phyloP scores from a whole-genome alignment of 1,140 invertebrate species.

The Pygmarrhopalites habei region DNA sequence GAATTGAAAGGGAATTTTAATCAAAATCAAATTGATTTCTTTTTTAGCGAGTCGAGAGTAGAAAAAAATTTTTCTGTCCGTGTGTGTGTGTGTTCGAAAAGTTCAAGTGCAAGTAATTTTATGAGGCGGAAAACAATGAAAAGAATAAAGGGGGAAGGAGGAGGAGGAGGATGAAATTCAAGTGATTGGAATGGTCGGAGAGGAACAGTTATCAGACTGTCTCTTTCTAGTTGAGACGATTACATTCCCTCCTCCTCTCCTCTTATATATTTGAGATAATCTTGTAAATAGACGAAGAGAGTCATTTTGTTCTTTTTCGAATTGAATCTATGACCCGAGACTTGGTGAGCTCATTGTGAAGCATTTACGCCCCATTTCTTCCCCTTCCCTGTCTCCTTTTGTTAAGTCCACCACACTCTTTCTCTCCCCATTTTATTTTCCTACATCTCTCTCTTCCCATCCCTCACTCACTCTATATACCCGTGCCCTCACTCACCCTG shows the following conservation, averaged over 20 bases:
- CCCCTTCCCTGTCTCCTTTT: constrained; percentile 23
- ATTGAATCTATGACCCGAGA: constrained; percentile 27
- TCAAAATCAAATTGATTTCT: too few relatives aligned
- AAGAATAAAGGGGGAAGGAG: background rate
- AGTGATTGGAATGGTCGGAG: constrained; percentile 16
- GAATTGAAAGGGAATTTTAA: too few relatives aligned
- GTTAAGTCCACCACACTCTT: constrained; percentile 5
- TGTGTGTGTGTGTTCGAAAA: too few relatives aligned
- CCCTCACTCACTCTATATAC: too few relatives aligned
- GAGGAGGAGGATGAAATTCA: too few relatives aligned
- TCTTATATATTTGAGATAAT: constrained; percentile 32
- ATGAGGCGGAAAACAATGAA: constrained; percentile 1
- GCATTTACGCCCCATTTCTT: constrained; percentile 29
- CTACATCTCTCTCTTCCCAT: constrained; percentile 3
- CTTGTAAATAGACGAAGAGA: constrained; percentile 27
- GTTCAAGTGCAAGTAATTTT: too few relatives aligned
- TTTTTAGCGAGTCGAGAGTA: too few relatives aligned
- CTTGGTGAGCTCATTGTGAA: constrained; percentile 24
- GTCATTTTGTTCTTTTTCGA: constrained; percentile 23
- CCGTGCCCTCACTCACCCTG: background rate
- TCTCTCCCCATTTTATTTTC: constrained; percentile 4
- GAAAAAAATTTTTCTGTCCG: too few relatives aligned
- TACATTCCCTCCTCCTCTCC: constrained; percentile 14
- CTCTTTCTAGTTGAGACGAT: constrained; percentile 2
- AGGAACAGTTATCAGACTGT: constrained; percentile 18